Evolutionary conservation across 2,797 vertebrate species (phyloP), one percentile per base, ranked within the genome.

Genomic region (Pagetopsis macropterus): DNA sequence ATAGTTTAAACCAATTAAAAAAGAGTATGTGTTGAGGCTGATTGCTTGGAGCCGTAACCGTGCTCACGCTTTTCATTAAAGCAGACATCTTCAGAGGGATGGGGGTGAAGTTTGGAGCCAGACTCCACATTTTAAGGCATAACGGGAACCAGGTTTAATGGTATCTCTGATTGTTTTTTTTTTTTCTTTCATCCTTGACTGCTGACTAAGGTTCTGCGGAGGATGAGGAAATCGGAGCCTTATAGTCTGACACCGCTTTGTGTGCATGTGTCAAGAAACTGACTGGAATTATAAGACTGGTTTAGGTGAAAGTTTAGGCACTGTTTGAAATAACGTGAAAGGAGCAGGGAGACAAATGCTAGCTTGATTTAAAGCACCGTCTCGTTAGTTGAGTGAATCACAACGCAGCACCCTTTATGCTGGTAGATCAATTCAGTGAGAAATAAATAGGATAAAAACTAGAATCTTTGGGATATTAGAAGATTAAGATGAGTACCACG

Each of bases 391-490:
- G 82, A 81, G 75, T 23, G 23, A 76, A 83, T 80, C 75, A 58
- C 73, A 65, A 54, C 64, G 74, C 78, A 80, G 78, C 81, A 82
- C 59, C 73, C 73, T 74, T 88, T 81, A 81, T 84, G 89, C 90
- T 93, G 92, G 86, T 88, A 72, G 86, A 87, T 89, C 52, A 84
- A 84, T 88, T 91, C 70, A 79, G 76, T 67, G 84, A 82, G 79
- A 84, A 92, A 94, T 93, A 94, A 95, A 94, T 93, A 93, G 83
- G 75, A 87, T 84, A 83, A 74, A 88, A 90, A 83, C 55, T 82
- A 44, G 68, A 85, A 91, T 94, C 92, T 95, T 95, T 95, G 93
- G 94, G 92, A 93, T 91, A 84, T 89, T 63, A 76, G 77, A 76
- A 61, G 76, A 85, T 88, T 70, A 85, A 71, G 82, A 87, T 64